Evolutionary conservation across 2,113 vertebrate genomes (phyloP).

Genomic region (Hyla sarda): DNA sequence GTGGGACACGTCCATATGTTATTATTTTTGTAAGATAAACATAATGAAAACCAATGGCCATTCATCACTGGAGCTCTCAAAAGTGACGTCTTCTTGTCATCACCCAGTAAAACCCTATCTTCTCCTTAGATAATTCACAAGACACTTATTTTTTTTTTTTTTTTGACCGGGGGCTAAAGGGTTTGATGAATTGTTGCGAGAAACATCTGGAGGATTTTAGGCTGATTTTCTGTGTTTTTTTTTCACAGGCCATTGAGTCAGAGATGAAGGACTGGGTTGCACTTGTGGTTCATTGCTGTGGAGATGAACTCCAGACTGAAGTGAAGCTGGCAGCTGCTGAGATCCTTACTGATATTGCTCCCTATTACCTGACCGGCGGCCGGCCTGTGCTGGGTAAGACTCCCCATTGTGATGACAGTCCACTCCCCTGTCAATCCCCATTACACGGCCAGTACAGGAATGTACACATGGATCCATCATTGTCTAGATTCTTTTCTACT

Average conservation of each 20-base stretch:
- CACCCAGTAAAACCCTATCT: not conserved
- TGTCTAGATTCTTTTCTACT: not conserved
- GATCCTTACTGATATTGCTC: slow-evolving; percentile 76
- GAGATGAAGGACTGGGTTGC: slow-evolving; percentile 78
- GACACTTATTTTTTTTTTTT: not conserved
- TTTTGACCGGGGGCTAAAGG: not conserved
- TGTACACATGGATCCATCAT: not conserved
- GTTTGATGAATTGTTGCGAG: not conserved
- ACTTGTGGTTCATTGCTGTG: slow-evolving; percentile 79
- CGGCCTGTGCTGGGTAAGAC: slow-evolving; percentile 81
- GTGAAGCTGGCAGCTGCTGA: slow-evolving; percentile 82
- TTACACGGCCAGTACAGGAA: not conserved
- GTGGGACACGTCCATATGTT: not conserved
- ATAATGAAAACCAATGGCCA: not conserved
- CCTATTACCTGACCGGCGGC: slow-evolving; percentile 75
- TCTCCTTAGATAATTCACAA: not conserved
- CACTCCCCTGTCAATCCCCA: not conserved
- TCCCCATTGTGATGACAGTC: not conserved
- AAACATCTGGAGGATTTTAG: slow-evolving; percentile 10
- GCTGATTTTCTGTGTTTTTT: slow-evolving; percentile 65
- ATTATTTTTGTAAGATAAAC: slow-evolving; percentile 20
- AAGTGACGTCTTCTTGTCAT: not conserved
- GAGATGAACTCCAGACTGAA: slow-evolving; percentile 82
- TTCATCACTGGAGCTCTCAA: not conserved
- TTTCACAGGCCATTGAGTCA: slow-evolving; percentile 42